phyloP scores from a whole-genome alignment of 2,888 invertebrate species.

The Nymphalis c-album region DNA sequence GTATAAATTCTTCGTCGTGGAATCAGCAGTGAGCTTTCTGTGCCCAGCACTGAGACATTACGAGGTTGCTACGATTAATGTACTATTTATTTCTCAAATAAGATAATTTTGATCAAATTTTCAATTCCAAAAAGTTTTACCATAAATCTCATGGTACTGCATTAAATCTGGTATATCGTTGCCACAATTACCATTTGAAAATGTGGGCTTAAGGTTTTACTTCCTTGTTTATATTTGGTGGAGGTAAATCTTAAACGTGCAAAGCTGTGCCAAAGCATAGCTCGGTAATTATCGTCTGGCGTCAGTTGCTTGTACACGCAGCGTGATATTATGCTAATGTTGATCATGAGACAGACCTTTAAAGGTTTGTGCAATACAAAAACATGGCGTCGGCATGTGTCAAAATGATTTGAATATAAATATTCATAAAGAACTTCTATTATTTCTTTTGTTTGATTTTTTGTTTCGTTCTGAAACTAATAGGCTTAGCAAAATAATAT shows the following conservation, averaged over 20 bases:
- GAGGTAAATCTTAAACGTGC: constrained; percentile 3
- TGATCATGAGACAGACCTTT: constrained; percentile 5
- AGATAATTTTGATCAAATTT: too few species aligned
- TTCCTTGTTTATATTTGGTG: constrained; percentile 6
- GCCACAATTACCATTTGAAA: neutral
- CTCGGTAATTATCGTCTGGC: constrained; percentile 3
- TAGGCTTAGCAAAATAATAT: too few species aligned
- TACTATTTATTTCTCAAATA: too few species aligned
- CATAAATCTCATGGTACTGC: neutral
- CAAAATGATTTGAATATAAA: neutral
- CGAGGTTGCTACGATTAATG: too few species aligned
- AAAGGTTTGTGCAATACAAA: neutral
- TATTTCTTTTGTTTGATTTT: too few species aligned
- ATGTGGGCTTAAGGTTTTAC: neutral
- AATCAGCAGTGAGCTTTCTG: too few species aligned
- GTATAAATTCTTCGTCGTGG: too few species aligned
- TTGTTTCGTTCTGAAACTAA: too few species aligned
- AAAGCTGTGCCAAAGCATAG: neutral
- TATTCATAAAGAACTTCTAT: neutral
- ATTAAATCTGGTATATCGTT: neutral
- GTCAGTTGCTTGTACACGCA: neutral
- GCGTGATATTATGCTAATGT: constrained; percentile 6
- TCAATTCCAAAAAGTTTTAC: too few species aligned
- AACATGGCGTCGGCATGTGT: neutral
- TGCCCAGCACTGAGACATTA: too few species aligned